Base-by-base conservation (phyloP, 1,140 invertebrate genomes). In the Zeugodacus cucurbitae region DNA sequence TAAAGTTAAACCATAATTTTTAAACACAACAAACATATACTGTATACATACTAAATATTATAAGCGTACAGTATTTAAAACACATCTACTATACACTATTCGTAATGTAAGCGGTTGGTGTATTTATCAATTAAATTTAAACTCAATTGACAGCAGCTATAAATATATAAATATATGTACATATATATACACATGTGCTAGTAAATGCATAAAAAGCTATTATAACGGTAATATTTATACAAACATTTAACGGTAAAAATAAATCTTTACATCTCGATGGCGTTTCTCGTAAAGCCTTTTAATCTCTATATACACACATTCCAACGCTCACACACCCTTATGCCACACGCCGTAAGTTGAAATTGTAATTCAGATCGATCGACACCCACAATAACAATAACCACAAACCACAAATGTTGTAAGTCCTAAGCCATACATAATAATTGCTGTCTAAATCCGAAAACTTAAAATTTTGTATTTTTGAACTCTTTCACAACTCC, bases 1-100 rank as follows among this genome's bases (percentile, higher is more conserved):
- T 59, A 86, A 86, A 86, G 85, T 86, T 86, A 86, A 86, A 86
- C 85, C 57, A 57, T 58, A 86, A 58, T 86, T 58, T 86, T 58
- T 58, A 86, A 26, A 82, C 37, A 82, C 74, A 82, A 82, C 26
- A 82, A 48, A 82, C 7, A 82, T 82, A 48, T 82, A 82, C 48
- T 82, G 5, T 82, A 82, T 82, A 48, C 74, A 82, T 82, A 22
- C 26, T 82, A 82, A 44, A 82, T 82, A 37, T 44, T 29, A 74
- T 41, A 54, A 54, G 48, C 48, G 14, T 20, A 17, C 14, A 54
- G 48, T 54, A 54, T 54, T 54, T 17, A 54, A 41, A 54, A 54
- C 48, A 20, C 48, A 54, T 54, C 48, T 54, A 54, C 48, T 54
- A 54, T 54, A 54, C 29, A 82, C 74, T 82, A 82, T 82, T 82